These are phyloP conservation scores for Zosterops hypoxanthus DNA, from an alignment of 2,113 vertebrate species.

Conservation along the genomic window DNA sequence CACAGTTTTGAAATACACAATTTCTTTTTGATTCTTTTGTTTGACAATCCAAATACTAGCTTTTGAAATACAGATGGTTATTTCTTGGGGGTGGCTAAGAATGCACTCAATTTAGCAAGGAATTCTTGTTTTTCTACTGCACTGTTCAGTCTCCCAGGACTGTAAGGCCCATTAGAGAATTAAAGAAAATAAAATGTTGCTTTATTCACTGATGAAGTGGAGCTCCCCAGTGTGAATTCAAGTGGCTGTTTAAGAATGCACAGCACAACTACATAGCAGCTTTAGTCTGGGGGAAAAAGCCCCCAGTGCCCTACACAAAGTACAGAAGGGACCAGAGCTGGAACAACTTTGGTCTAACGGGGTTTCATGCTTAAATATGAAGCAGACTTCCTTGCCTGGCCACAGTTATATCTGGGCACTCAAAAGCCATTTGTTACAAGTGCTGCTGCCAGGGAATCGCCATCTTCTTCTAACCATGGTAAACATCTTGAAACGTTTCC, in stretches of 20 bases:
- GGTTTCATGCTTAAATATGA: background rate
- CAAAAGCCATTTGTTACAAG: background rate
- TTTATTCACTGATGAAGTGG: conserved; percentile 28
- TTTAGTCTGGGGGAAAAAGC: background rate
- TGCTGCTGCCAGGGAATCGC: background rate
- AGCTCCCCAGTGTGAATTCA: background rate
- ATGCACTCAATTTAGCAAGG: background rate
- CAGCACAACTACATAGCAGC: background rate
- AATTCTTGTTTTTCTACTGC: background rate
- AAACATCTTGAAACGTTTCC: background rate
- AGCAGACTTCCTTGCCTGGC: background rate
- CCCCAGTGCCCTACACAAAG: background rate
- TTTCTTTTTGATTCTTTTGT: background rate
- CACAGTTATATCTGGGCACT: background rate
- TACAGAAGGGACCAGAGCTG: background rate
- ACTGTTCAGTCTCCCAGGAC: background rate
- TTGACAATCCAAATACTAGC: background rate
- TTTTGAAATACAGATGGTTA: background rate
- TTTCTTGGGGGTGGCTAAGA: background rate
- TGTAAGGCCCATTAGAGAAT: background rate
- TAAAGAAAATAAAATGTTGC: conserved; percentile 17
- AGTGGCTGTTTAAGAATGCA: background rate
- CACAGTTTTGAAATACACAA: background rate
- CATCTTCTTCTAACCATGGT: conserved; percentile 6
- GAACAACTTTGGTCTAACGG: background rate